Percentiles rank a stretch among this genome's conserved stretches.
These are phyloP conservation scores for Telmatherina bonti DNA, from an alignment of 2,797 vertebrate genomes.

Conservation along the genomic window DNA sequence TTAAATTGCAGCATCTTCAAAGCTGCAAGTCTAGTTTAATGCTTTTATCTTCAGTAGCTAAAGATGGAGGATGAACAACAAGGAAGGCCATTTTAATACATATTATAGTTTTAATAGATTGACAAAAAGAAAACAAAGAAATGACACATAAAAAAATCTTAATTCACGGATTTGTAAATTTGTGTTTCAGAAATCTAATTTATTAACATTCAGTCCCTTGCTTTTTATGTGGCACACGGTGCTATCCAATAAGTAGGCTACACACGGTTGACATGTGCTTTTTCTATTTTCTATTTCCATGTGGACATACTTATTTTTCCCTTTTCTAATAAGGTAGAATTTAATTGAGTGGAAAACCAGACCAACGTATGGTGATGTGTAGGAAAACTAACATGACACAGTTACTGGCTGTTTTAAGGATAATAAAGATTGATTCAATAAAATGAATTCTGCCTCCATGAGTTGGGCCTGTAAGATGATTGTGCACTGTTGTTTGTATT, in stretches of 20 bases:
- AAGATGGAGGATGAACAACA: neutral
- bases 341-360: neutral
- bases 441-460: neutral
- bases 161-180: too few species aligned
- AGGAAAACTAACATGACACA: neutral
- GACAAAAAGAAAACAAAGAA: too few species aligned
- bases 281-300: neutral
- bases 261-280: too few species aligned
- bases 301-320: neutral
- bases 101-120: too few species aligned
- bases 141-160: too few species aligned
- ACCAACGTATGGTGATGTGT: neutral
- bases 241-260: too few species aligned
- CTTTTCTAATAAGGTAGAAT: neutral
- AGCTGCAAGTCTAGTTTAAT: too few species aligned
- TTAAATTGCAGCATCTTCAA: too few species aligned
- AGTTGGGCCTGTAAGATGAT: neutral
- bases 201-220: too few species aligned
- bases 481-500: neutral
- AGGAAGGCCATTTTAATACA: too few species aligned
- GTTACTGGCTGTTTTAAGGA: neutral
- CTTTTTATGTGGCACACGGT: too few species aligned
- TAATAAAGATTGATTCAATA: neutral
- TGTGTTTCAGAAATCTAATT: too few species aligned
- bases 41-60: neutral